Base-by-base conservation (phyloP, 2,113 vertebrate species). In the Dipodomys spectabilis region DNA sequence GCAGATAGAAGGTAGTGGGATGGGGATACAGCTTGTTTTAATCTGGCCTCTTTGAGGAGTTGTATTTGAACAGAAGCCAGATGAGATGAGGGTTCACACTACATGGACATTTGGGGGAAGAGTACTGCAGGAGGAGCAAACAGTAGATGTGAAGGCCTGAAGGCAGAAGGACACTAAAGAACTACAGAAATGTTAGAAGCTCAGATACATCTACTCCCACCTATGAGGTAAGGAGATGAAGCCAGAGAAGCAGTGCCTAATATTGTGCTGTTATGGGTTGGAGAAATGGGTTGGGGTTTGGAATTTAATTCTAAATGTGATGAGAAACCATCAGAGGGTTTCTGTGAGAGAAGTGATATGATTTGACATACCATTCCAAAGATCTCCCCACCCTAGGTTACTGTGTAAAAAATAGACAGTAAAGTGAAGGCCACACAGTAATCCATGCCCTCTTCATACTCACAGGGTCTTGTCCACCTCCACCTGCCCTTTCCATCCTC, bases 21-120 rank as follows among this genome's bases (percentile, higher is more conserved):
- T 44, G 20, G 18, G 16, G 12, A 7, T 25, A 7, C 45, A 53
- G 82, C 35, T 80, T 65, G 23, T 85, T 84, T 81, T 84, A 57
- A 68, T 84, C 60, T 68, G 27, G 15, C 35, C 39, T 93, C 32
- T 88, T 73, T 79, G 82, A 82, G 88, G 82, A 77, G 35, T 73
- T 16, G 30, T 64, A 75, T 87, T 71, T 94, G 53, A 53, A 7
- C 62, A 73, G 89, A 72, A 19, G 22, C 25, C 30, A 69, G 65
- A 32, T 15, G 67, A 79, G n/a, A 80, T 57, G 53, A 44, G 27
- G 45, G 32, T n/a, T 49, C 15, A 13, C 49, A 11, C 22, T 23
- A 39, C 53, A 53, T 23, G n/a, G 62, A 1, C 45, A 69, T 57
- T 30, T 57, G 77, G 77, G 49, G 60, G 60, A 57, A 60, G 15